Percentiles rank a stretch among this genome's conserved stretches.
Conservation (phyloP, 2,797 vertebrate genomes). For the Pangasius macronema region DNA sequence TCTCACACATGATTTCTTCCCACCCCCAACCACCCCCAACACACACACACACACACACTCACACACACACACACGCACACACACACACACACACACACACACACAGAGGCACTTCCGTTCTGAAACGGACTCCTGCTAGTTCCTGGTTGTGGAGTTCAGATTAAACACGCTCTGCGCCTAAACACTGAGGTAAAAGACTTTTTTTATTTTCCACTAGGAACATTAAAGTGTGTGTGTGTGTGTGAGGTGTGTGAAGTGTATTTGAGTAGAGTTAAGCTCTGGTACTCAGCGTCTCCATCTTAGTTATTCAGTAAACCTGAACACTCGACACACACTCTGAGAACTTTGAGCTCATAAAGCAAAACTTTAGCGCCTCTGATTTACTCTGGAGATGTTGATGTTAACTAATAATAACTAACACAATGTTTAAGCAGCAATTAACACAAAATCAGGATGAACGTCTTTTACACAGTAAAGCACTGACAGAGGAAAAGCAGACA, state of each 20-base stretch:
- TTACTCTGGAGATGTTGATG: not conserved
- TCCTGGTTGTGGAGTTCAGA: constrained; percentile 14
- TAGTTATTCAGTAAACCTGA: not conserved
- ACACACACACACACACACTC: not conserved
- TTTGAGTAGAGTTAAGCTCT: not conserved
- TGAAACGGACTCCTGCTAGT: constrained; percentile 16
- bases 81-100: not conserved
- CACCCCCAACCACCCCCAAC: no score
- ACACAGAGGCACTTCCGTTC: constrained; percentile 13
- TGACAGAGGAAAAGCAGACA: not conserved
- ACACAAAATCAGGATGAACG: not conserved
- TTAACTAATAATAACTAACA: not conserved
- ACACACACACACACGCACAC: not conserved
- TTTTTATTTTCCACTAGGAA: not conserved
- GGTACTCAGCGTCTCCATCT: not conserved
- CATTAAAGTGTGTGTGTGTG: not conserved
- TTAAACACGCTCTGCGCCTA: not conserved
- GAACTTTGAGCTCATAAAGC: not conserved
- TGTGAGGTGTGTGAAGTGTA: not conserved
- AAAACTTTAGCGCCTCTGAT: not conserved
- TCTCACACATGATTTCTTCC: no score
- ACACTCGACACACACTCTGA: not conserved
- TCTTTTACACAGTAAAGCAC: not conserved
- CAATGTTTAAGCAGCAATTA: not conserved
- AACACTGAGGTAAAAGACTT: constrained; percentile 22